Base-by-base conservation (phyloP, 2,888 invertebrate genomes). In the Dolichomitus sp. region DNA sequence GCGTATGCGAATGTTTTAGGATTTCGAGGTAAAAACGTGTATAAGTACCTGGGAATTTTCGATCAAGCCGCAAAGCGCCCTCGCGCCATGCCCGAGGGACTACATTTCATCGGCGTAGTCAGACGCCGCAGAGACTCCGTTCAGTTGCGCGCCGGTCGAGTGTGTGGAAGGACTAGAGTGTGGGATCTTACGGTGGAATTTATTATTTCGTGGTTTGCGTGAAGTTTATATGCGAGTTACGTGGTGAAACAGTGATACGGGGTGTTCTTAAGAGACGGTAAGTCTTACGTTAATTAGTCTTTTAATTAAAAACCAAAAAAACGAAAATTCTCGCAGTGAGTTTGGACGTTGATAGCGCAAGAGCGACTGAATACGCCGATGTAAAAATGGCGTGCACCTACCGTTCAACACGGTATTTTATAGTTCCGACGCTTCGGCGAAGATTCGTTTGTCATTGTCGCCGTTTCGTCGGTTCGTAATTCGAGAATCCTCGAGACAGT, bases 131-230 rank as follows among this genome's bases (percentile, higher is more conserved):
- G 73, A 79, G 76, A 84, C 88, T 87, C 88, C 87, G 88, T 88
- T 91, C 89, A 91, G 92, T 93, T 91, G 93, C 92, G 92, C 93
- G 92, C 93, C 92, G 93, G 93, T 91, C 89, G 90, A 90, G 89
- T 90, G 91, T 90, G 90, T 89, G 89, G 85, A 87, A 87, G 87
- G 90, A 87, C 84, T 84, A 17, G 59, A 23, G 27, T 27, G 48
- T 80, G 86, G 87, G 30, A 72, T 87, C 84, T 87, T 86, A 80
- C 66, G 85, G 89, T 87, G 85, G 75, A 83, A 81, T 81, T 77
- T 65, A 66, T 81, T 81, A 74, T 73, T 48, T 74, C 83, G 77
- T 85, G 84, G 79, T 84, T 86, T 83, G 72, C 81, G 85, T 85
- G 80, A 73, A 50, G 68, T 90, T 90, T 89, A 90, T 90, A 89